A percentile compares a stretch with the other conserved stretches of the same genome.
Conservation (phyloP, 2,113 vertebrate species). For the Xiphophorus maculatus region DNA sequence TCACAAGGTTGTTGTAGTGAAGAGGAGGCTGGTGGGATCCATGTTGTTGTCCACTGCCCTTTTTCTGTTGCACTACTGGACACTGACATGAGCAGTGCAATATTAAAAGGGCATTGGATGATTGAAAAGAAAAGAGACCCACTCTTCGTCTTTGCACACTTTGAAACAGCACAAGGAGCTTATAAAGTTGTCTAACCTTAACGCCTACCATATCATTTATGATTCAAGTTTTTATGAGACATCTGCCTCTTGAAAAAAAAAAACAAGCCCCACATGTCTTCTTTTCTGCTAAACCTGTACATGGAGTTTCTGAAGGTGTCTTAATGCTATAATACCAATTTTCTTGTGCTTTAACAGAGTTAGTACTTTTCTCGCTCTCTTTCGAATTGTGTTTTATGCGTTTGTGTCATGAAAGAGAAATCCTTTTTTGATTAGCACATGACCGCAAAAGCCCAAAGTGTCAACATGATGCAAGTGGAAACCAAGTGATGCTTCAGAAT, state of each 20-base stretch:
- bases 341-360: neutral
- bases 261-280: neutral
- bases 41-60: conserved; percentile 92
- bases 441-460: neutral
- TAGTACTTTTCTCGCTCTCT: neutral
- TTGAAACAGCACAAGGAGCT: conserved; percentile 70
- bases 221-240: neutral
- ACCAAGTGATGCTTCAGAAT: neutral
- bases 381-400: neutral
- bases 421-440: neutral
- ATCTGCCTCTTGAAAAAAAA: neutral
- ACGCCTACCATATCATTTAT: no score
- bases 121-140: conserved; percentile 85
- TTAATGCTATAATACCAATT: neutral
- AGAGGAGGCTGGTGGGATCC: conserved; percentile 60
- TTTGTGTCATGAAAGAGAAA: neutral
- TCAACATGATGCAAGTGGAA: neutral
- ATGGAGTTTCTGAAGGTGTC: no score
- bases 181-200: neutral
- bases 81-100: conserved; percentile 95
- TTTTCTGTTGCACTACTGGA: conserved; percentile 98
- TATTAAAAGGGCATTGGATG: conserved; percentile 99
- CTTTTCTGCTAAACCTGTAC: neutral
- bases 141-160: conserved; percentile 42
- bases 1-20: conserved; percentile 31